These are phyloP conservation scores for Solea solea DNA, from an alignment of 2,113 vertebrate species.

Conservation along the genomic window DNA sequence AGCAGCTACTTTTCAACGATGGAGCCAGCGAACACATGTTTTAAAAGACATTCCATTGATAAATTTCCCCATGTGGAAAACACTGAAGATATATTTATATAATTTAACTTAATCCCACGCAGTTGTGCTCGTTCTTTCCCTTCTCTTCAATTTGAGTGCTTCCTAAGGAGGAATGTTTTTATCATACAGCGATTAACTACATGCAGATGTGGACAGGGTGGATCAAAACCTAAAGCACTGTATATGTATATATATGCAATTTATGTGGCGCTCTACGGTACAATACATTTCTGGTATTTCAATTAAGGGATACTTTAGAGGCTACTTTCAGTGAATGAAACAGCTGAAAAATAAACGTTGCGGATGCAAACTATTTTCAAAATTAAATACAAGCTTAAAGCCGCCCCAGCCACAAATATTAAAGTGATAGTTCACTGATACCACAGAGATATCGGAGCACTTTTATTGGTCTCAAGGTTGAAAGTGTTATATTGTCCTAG, in stretches of 20 bases:
- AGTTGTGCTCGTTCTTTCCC: not conserved
- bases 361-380: too few relatives aligned
- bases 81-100: constrained; percentile 4
- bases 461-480: too few relatives aligned
- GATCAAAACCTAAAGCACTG: not conserved
- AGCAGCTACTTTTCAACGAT: constrained; percentile 7
- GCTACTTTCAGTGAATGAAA: too few relatives aligned
- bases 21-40: constrained; percentile 8
- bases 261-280: not conserved
- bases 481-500: too few relatives aligned
- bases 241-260: not conserved
- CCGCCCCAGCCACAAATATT: too few relatives aligned
- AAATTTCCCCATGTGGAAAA: not conserved
- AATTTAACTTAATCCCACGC: not conserved
- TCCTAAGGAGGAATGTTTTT: too few relatives aligned
- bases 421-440: too few relatives aligned
- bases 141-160: not conserved
- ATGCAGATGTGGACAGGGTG: not conserved
- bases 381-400: too few relatives aligned
- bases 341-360: too few relatives aligned
- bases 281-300: not conserved
- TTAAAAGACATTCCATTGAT: not conserved
- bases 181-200: not conserved
- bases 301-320: not conserved
- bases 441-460: too few relatives aligned